Conservation (phyloP, 2,888 invertebrate genomes). For the Galerucella calmariensis region DNA sequence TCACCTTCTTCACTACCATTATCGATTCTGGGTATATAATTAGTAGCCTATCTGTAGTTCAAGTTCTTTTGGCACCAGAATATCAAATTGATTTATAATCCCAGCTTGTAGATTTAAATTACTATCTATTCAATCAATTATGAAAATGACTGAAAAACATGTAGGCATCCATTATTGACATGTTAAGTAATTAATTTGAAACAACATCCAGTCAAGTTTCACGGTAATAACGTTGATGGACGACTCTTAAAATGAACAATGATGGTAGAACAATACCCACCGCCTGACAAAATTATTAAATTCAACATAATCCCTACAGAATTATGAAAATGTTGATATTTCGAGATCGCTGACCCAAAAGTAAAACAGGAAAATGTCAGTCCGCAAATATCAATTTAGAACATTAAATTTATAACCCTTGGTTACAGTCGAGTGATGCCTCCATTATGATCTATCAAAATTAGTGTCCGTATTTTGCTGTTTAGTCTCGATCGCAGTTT, state of each 20-base stretch:
- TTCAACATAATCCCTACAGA: slow-evolving; percentile 14
- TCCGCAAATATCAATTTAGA: slow-evolving; percentile 31
- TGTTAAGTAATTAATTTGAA: background rate
- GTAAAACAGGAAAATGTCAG: slow-evolving; percentile 32
- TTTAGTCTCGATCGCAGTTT: background rate
- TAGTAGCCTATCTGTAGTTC: too few relatives aligned
- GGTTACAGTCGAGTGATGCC: slow-evolving; percentile 21
- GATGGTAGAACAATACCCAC: slow-evolving; percentile 2
- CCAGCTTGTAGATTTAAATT: too few relatives aligned
- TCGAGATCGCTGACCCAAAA: slow-evolving; percentile 28
- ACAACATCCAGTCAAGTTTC: background rate
- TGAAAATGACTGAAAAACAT: background rate
- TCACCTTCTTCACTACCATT: too few relatives aligned
- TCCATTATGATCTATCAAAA: slow-evolving; percentile 18
- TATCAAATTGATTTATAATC: background rate
- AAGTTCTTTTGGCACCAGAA: background rate
- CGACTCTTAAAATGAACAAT: slow-evolving; percentile 17
- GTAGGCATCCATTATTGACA: background rate
- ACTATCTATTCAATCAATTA: slow-evolving; percentile 1
- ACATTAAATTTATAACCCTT: slow-evolving; percentile 30
- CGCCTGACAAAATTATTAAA: slow-evolving; percentile 14
- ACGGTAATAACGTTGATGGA: slow-evolving; percentile 5
- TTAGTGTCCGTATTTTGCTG: slow-evolving; percentile 12
- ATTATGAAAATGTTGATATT: slow-evolving; percentile 30
- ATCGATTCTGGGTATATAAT: too few relatives aligned